Base-by-base conservation (phyloP, 92 coral and sea anemone genomes). In the Siderastrea siderea region DNA sequence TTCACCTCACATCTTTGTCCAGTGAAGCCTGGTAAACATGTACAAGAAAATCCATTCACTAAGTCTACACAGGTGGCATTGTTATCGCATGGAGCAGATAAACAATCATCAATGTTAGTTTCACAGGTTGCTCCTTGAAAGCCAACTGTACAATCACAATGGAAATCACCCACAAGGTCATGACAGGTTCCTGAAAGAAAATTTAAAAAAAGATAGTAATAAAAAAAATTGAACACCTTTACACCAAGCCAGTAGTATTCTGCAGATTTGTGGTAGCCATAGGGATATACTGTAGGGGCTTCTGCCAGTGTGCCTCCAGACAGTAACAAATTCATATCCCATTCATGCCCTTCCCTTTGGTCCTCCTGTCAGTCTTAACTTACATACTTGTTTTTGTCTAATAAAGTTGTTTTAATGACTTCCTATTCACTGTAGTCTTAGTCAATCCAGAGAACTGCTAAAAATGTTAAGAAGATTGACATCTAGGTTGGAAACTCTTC, bases 31-130 rank as follows among this genome's bases (percentile, higher is more conserved):
- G 88, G 86, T 9, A 19, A 75, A 72, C 98, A 95, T 17, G 71
- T 85, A 53, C 98, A 95, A 10, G 74, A 71, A 80, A 90, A 93
- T 47, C 85, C 94, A 62, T 85, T 91, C 17, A 93, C 70, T 53
- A 84, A 82, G 82, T 95, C 98, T 6, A 75, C 73, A 71, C 98
- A 95, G 43, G 93, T 91, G 19, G 93, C 90, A 83, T 89, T 88
- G 78, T 93, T 88, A 13, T 61, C 47, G 86, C 96, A 95, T 47
- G 95, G 96, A 0, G 84, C 26, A 6, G 78, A 61, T 16, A 90
- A 61, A 74, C 98, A 95, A 58, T 95, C 98, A 54, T 95, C 86
- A 48, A 88, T 81, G 83, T 95, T 88, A 13, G 57, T 82, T 45
- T 86, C 70, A 82, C 98, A 95, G 7, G 92, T 89, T 12, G 72